Base-by-base conservation (phyloP, 2,888 invertebrate species). In the Escarpia spicata region DNA sequence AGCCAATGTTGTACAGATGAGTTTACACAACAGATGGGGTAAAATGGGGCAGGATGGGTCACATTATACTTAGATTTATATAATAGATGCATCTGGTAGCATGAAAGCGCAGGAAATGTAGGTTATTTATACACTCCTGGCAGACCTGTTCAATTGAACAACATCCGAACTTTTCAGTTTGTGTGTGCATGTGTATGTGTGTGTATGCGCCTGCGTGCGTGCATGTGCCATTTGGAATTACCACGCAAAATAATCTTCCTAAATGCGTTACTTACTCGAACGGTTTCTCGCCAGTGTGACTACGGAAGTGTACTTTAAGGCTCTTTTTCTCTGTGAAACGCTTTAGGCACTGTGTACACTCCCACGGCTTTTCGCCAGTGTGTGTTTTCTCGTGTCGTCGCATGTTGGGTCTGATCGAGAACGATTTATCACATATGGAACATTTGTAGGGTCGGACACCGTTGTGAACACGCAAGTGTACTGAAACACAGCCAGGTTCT, bases 271-370 rank as follows among this genome's bases (percentile, higher is more conserved):
- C 96, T 94, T 93, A 95, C 94, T 75, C 75, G 2, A 75, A 75
- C 2, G 75, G 75, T 26, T 75, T 75, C 26, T 75, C 75, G 75
- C 75, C 75, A 75, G 75, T 75, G 6, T 75, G 75, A 26, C 75
- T 75, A 26, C 75, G 75, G 75, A 75, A 75, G 94, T 96, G 96
- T 60, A 96, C 95, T 92, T 95, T 95, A 60, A 96, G 95, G 8
- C 95, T 95, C 92, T 95, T 95, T 94, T 96, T 96, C 94, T 96
- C 96, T 2, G 96, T 95, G 94, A 99, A 93, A 37, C 91, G 43
- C 31, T 93, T 92, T 2, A 89, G 91, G 44, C 92, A 92, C 44
- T 92, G 91, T 3, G 92, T 43, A 75, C 75, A 75, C n/a, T 75
- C 75, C 75, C 75, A 75, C 26, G 91, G 90, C 43, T 52, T 43